Percentiles rank a stretch among this genome's conserved stretches.
These are phyloP conservation scores for Stomorhina lunata DNA, from an alignment of 2,888 invertebrate genomes.

Conservation along the genomic window DNA sequence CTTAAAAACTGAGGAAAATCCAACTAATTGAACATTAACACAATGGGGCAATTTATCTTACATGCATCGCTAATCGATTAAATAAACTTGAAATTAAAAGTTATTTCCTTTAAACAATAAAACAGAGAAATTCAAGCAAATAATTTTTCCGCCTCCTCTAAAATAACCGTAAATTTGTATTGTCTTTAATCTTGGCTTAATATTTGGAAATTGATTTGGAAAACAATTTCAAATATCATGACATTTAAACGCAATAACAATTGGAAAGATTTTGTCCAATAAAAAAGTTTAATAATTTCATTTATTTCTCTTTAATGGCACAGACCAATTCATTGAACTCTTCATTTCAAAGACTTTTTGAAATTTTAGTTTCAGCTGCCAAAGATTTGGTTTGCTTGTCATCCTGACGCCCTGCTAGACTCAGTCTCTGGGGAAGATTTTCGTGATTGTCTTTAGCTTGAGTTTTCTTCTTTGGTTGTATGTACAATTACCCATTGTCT, in stretches of 20 bases:
- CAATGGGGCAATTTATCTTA: too few relatives aligned
- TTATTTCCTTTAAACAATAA: too few relatives aligned
- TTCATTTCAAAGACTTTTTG: neutral
- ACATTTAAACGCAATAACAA: slow-evolving; percentile 38
- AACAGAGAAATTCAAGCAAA: too few relatives aligned
- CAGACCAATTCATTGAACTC: slow-evolving; percentile 58
- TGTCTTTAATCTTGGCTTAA: neutral
- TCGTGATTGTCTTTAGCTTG: neutral
- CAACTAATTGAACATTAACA: too few relatives aligned
- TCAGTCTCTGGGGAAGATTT: neutral
- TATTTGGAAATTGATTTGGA: slow-evolving; percentile 40
- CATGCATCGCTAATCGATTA: too few relatives aligned
- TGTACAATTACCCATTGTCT: neutral
- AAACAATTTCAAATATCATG: slow-evolving; percentile 28
- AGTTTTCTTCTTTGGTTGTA: neutral
- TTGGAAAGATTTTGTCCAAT: neutral
- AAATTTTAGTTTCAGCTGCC: slow-evolving; percentile 1
- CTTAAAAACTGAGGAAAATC: too few relatives aligned
- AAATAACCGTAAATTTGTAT: too few relatives aligned
- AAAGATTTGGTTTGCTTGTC: neutral
- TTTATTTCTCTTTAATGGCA: slow-evolving; percentile 31
- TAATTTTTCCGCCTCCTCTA: neutral
- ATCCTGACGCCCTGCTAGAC: slow-evolving; percentile 10
- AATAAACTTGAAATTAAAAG: too few relatives aligned
- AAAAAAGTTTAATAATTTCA: slow-evolving; percentile 26